phyloP scores from a whole-genome alignment of 2,888 invertebrate species.

The Priapulus caudatus region DNA sequence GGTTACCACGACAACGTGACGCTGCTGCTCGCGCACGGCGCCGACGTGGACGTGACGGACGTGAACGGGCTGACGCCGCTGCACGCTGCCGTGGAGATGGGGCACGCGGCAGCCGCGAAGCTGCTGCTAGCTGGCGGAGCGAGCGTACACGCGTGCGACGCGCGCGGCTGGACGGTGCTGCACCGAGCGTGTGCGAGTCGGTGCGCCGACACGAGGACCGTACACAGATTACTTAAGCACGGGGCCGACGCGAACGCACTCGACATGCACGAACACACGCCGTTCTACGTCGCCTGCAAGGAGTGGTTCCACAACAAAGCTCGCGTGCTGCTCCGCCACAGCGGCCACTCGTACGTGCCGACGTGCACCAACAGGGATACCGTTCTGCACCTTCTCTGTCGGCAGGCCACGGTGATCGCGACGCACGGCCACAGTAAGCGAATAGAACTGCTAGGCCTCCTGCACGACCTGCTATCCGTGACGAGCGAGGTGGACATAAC shows the following conservation, averaged over 20 bases:
- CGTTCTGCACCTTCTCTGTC: not conserved
- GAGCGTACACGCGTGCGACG: not conserved
- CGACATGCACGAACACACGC: not conserved
- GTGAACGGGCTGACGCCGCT: not conserved
- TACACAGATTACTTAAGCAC: no score
- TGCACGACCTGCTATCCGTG: not conserved
- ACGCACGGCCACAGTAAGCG: no score
- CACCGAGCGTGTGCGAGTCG: not conserved
- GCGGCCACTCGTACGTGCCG: no score
- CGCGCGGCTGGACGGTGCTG: not conserved
- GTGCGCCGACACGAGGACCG: no score
- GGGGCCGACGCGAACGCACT: not conserved
- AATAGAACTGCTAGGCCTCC: not conserved
- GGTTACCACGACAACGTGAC: not conserved
- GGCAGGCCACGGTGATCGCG: no score
- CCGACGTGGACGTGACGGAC: not conserved
- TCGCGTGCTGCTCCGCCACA: not conserved
- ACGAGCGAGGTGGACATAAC: not conserved
- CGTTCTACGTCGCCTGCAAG: not conserved
- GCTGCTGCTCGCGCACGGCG: not conserved
- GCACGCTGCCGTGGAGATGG: not conserved
- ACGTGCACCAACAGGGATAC: not conserved
- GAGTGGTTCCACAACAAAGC: not conserved
- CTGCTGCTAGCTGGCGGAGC: not conserved
- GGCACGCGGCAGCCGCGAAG: not conserved